Evolutionary conservation across 1,140 invertebrate genomes (phyloP), one percentile per base, ranked within the genome.

Genomic region (Trichonephila inaurata): DNA sequence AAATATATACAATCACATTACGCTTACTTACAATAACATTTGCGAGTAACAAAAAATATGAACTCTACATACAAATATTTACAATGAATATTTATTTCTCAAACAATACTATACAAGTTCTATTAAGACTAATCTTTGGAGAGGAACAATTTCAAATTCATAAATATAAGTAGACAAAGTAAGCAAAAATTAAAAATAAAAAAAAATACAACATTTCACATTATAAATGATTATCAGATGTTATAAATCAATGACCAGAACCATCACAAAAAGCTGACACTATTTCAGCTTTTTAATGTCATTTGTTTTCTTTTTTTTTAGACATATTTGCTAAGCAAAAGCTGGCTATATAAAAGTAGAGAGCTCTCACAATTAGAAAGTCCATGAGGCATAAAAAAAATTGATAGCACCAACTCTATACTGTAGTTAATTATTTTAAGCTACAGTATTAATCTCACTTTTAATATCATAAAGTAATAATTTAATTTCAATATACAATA

Each of bases 361-460:
- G 86, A 88, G 61, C 40, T 88, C 86, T 64, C 62, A 88, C 86
- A 40, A 88, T 64, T 66, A 66, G 24, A 60, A n/a, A 85, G 83
- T 60, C 83, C 44, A 85, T 60, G 58, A 85, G 51, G n/a, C 44
- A 85, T 60, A 33, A 77, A 69, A 69, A 33, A 77, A 77, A 77
- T 83, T 61, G 14, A 62, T 88, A 88, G 86, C 86, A 88, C 86
- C 86, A 88, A 88, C 86, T 83, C 40, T 88, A 88, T 88, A 64
- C 83, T 61, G 58, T 28, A 88, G 86, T 64, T 33, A 61, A 28
- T 51, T 51, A 85, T 85, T 28, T n/a, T 24, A 28, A 85, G 58
- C 83, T 85, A 85, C 58, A 85, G 58, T 85, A 85, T 85, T 85
- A 85, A 85, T 85, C 83, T 85, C 83, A 88, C 86, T 88, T 88